Conservation (phyloP, 2,888 invertebrate species). For the Folsomia candida region DNA sequence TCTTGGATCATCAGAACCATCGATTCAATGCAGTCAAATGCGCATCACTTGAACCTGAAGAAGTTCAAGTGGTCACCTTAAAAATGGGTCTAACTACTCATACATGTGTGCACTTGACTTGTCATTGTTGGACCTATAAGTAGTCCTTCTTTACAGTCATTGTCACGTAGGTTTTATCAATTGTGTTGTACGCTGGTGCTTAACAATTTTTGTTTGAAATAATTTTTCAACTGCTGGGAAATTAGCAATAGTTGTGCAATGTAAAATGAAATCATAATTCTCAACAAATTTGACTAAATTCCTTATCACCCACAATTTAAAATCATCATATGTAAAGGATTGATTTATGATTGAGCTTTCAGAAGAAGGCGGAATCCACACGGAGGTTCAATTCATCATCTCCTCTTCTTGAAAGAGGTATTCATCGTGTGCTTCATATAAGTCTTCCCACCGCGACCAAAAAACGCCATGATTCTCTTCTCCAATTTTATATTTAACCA, state of each 20-base stretch:
- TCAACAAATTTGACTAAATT: no score
- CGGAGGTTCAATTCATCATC: neutral
- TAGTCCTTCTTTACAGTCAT: no score
- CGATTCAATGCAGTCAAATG: neutral
- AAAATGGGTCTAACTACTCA: neutral
- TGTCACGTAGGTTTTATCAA: no score
- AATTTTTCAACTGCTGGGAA: no score
- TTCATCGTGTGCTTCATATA: neutral
- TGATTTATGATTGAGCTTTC: constrained; percentile 40
- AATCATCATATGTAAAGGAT: no score
- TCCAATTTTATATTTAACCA: neutral
- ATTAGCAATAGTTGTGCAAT: no score
- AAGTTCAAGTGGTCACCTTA: neutral
- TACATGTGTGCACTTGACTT: neutral
- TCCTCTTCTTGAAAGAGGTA: neutral
- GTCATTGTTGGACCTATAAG: neutral
- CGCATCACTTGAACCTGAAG: neutral
- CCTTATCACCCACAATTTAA: no score
- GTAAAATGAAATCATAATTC: no score
- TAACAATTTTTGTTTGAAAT: no score
- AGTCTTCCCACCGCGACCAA: neutral
- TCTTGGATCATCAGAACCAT: neutral
- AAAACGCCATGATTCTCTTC: neutral
- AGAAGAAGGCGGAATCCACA: constrained; percentile 28
- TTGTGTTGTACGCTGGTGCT: no score